phyloP scores from a whole-genome alignment of 2,113 vertebrate species.

The Myotis lucifugus region DNA sequence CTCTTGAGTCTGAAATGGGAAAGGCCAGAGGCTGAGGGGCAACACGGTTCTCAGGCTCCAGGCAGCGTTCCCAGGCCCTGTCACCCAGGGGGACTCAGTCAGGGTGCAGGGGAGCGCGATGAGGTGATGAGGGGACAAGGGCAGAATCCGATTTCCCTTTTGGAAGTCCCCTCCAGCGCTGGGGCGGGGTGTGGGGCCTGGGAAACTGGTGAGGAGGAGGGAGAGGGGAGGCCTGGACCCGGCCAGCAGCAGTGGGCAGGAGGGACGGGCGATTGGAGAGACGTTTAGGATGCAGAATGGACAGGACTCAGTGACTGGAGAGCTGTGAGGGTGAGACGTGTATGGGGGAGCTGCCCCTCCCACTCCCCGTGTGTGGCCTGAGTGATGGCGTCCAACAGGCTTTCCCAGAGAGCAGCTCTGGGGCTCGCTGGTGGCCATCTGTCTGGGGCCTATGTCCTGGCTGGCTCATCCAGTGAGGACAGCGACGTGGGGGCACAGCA shows the following conservation, averaged over 20 bases:
- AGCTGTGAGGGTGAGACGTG: not conserved
- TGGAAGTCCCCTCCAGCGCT: slow-evolving; percentile 10
- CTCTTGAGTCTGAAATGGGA: not conserved
- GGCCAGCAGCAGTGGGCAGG: not conserved
- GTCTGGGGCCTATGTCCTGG: not conserved
- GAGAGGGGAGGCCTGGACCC: not conserved
- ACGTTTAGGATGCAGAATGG: not conserved
- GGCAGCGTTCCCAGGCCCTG: slow-evolving; percentile 50
- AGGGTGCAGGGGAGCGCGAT: not conserved
- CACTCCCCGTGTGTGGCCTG: accelerated
- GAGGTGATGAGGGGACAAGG: not conserved
- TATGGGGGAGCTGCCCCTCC: accelerated
- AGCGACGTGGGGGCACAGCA: not conserved
- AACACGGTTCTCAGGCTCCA: slow-evolving; percentile 15
- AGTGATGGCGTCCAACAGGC: no score
- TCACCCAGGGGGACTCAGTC: not conserved
- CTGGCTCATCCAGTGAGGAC: not conserved
- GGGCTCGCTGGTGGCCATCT: not conserved
- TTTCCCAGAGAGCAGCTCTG: not conserved
- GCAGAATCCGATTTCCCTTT: slow-evolving; percentile 43
- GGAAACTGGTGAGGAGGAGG: not conserved
- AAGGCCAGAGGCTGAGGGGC: not conserved
- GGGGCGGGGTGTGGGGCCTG: not conserved
- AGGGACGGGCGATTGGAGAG: not conserved
- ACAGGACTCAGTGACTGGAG: not conserved